Conservation (phyloP, 1,140 invertebrate species). For the Oscheius sp. region DNA sequence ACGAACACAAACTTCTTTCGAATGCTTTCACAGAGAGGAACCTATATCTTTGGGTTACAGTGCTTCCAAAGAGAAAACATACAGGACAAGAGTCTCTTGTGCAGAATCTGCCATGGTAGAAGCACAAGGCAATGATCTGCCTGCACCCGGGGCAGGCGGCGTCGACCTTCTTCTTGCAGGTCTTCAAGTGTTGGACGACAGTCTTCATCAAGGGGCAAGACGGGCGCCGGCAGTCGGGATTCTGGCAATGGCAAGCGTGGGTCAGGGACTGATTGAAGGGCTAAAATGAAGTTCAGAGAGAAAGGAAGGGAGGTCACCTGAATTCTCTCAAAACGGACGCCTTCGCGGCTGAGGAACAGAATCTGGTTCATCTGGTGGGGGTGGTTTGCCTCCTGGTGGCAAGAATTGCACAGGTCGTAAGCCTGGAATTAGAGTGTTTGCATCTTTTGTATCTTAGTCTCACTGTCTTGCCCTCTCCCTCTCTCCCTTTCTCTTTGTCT, state of each 20-base stretch:
- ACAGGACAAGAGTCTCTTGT: conserved; percentile 63
- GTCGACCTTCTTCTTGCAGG: conserved; percentile 70
- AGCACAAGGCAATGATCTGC: conserved; percentile 93
- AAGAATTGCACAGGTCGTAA: conserved; percentile 90
- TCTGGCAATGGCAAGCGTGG: conserved; percentile 90
- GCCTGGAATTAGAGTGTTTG: no score
- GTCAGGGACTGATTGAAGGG: conserved; percentile 94
- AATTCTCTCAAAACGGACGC: conserved; percentile 30
- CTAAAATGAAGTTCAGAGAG: no score
- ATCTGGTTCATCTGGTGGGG: conserved; percentile 91
- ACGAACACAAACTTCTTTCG: no score
- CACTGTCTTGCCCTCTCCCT: no score
- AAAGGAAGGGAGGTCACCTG: no score
- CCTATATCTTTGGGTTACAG: no score
- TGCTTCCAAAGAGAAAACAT: no score
- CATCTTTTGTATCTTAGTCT: no score
- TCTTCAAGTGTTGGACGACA: conserved; percentile 90
- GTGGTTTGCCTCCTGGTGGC: conserved; percentile 91
- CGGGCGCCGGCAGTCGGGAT: conserved; percentile 91
- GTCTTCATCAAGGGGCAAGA: conserved; percentile 98
- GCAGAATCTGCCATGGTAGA: conserved; percentile 98
- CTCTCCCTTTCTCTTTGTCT: no score
- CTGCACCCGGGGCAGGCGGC: conserved; percentile 93
- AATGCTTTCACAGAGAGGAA: no score
- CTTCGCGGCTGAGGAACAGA: conserved; percentile 5